phyloP scores from a whole-genome alignment of 2,888 invertebrate species.

The Incurvaria masculella region DNA sequence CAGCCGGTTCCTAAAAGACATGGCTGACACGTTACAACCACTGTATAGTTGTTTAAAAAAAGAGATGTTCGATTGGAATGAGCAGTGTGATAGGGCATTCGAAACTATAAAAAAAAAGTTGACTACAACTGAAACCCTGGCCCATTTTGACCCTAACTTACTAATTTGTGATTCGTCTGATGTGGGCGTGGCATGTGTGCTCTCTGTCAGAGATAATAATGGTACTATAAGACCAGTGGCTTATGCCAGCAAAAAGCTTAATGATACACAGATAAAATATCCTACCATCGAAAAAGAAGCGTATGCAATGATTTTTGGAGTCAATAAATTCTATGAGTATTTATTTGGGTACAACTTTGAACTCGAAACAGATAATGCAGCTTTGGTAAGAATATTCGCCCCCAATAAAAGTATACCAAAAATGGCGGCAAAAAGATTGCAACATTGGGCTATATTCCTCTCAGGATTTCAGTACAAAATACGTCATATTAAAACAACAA shows the following conservation, averaged over 20 bases:
- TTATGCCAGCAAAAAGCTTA: constrained; percentile 16
- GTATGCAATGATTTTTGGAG: constrained; percentile 17
- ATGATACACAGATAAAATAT: constrained; percentile 13
- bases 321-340: constrained; percentile 19
- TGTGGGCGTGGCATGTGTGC: constrained; percentile 5
- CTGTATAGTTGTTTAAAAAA: neutral
- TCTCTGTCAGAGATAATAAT: constrained; percentile 8
- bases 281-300: constrained; percentile 17
- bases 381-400: constrained; percentile 21
- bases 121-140: neutral
- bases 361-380: constrained; percentile 19
- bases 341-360: constrained; percentile 17
- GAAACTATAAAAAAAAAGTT: neutral
- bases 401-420: constrained; percentile 22
- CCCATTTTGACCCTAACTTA: neutral
- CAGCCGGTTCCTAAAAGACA: neutral
- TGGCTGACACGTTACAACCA: neutral
- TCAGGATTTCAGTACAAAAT: constrained; percentile 15
- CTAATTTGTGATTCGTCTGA: constrained; percentile 12
- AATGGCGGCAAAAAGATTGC: constrained; percentile 21
- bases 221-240: constrained; percentile 12
- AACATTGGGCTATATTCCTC: constrained; percentile 19
- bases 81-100: neutral
- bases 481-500: constrained; percentile 10
- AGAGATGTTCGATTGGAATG: constrained; percentile 2